Conservation (phyloP, 2,113 vertebrate genomes). For the Passer domesticus region DNA sequence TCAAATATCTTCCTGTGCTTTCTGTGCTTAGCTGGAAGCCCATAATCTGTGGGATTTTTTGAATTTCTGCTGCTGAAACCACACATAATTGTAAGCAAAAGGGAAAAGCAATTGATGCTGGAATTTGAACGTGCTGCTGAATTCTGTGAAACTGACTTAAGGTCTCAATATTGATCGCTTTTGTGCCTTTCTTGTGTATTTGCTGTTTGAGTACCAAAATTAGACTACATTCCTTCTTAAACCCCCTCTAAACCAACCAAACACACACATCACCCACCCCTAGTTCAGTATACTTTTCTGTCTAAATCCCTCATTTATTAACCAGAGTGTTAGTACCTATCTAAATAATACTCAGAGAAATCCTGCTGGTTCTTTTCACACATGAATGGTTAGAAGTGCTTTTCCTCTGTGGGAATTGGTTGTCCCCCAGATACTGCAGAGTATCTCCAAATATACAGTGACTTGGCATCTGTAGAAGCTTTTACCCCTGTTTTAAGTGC, state of each 20-base stretch:
- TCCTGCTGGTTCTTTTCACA: background rate
- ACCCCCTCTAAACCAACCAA: background rate
- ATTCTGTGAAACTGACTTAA: background rate
- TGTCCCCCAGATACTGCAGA: background rate
- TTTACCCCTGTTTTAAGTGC: background rate
- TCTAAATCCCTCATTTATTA: background rate
- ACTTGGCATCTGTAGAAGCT: background rate
- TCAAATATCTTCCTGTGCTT: background rate
- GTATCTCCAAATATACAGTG: background rate
- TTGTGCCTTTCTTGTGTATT: background rate
- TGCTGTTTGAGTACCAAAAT: background rate
- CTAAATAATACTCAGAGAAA: background rate
- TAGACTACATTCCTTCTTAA: background rate
- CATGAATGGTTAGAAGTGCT: background rate
- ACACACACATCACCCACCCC: no score
- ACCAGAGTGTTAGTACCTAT: background rate
- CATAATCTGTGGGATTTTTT: background rate
- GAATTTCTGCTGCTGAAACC: background rate
- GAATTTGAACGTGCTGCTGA: background rate
- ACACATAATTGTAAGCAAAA: background rate
- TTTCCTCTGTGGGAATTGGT: background rate
- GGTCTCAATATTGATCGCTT: fast-evolving
- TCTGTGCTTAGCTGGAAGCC: background rate
- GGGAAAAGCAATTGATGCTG: background rate
- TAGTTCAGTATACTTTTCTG: background rate